phyloP scores from a whole-genome alignment of 2,888 invertebrate species.

The Chrysolina americana region DNA sequence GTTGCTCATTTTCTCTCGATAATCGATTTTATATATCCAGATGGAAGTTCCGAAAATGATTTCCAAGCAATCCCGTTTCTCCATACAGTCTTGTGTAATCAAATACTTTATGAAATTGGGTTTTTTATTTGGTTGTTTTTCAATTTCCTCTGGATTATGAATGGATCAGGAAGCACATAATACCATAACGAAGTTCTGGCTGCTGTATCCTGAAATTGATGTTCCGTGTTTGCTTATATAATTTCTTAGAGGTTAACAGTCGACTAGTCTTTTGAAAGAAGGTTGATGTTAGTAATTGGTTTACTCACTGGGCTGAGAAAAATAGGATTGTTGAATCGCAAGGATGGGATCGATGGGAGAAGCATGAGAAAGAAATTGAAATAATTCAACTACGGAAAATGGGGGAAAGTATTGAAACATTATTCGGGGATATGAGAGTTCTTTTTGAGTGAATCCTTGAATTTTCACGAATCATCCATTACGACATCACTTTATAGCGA shows the following conservation, averaged over 20 bases:
- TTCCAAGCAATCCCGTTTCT: background rate
- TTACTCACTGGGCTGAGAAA: background rate
- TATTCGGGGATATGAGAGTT: too few species aligned
- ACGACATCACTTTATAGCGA: background rate
- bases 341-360: background rate
- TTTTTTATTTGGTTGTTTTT: conserved; percentile 5
- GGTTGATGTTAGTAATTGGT: background rate
- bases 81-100: background rate
- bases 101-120: conserved; percentile 4
- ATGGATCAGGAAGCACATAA: conserved; percentile 12
- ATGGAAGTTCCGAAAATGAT: background rate
- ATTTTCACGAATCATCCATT: too few species aligned
- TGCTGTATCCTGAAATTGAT: background rate
- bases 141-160: conserved; percentile 9
- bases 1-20: background rate
- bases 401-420: too few species aligned
- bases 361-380: too few species aligned
- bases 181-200: conserved; percentile 1
- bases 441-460: too few species aligned
- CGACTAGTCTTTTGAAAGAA: background rate
- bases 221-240: conserved; percentile 17
- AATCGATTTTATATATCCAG: background rate
- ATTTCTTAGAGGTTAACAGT: conserved; percentile 2
- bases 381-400: too few species aligned
- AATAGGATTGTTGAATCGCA: background rate